A percentile compares a stretch with the other conserved stretches of the same genome.
Conservation (phyloP, 2,888 invertebrate species). For the Orgyia antiqua region DNA sequence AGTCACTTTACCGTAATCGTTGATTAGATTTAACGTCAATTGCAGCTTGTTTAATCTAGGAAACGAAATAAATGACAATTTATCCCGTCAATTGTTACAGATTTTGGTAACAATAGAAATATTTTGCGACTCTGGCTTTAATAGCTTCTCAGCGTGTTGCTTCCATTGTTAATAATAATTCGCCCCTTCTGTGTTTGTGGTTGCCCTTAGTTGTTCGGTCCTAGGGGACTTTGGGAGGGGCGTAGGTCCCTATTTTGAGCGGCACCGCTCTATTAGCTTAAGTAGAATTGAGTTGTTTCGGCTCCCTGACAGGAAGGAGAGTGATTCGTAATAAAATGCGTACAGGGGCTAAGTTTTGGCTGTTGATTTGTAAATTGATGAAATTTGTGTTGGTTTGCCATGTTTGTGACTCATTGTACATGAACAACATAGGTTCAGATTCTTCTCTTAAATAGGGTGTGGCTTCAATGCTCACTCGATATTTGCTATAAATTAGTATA, state of each 20-base stretch:
- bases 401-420: no score
- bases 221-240: slow-evolving; percentile 8
- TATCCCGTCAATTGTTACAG: no score
- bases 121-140: no score
- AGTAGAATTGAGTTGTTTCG: slow-evolving; percentile 15
- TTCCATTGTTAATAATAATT: slow-evolving; percentile 9
- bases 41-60: no score
- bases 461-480: no score
- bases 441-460: no score
- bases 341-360: slow-evolving; percentile 6
- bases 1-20: no score
- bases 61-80: no score
- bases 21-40: no score
- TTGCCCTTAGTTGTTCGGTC: slow-evolving; percentile 12
- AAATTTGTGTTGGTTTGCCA: slow-evolving; percentile 17
- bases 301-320: slow-evolving; percentile 2
- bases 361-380: slow-evolving; percentile 19
- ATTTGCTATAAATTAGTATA: no score
- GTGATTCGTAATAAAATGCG: slow-evolving; percentile 6
- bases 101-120: no score
- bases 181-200: slow-evolving; percentile 12
- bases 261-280: slow-evolving; percentile 14
- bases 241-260: slow-evolving; percentile 9
- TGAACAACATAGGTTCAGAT: no score
- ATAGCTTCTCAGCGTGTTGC: slow-evolving; percentile 12